Base-by-base conservation (phyloP, 2,888 invertebrate genomes). In the Drosophila nr. medialis region DNA sequence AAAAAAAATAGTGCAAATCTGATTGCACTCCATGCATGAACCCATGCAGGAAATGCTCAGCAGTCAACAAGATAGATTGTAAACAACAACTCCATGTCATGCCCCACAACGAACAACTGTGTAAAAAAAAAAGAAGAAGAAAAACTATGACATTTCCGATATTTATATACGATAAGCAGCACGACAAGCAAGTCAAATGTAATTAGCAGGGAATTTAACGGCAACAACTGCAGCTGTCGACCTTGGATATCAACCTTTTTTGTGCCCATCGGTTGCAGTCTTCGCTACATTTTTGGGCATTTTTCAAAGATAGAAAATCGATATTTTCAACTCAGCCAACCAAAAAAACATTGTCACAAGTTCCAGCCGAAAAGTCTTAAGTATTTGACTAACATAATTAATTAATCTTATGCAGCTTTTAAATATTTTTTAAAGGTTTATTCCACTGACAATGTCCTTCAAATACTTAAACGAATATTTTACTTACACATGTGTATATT, bases 111-210 rank as follows among this genome's bases (percentile, higher is more conserved):
- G 15, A 21, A 40, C 54, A 66, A 13, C 48, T 40, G 15, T 8
- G 24, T 13, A 7, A 21, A 21, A 15, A 21, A 15, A 15, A 24
- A 7, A 29, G 29, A 29, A 24, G 15, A 7, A 15, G 4, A 45
- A 4, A 1, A 29, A 42, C 40, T 13, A 27, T 6, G 11, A 29
- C 10, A 50, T 56, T n/a, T 38, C n/a, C 15, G 24, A 40, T 24
- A 32, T 32, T 15, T 21, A n/a, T 24, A 54, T 38, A 10, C 11
- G 75, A 73, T 62, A 62, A 49, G 42, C 54, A 21, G 40, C 75
- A 54, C 40, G 63, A 27, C 48, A 63, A 36, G 18, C n/a, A 18
- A 50, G 61, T 8, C 2, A 15, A n/a, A 34, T 40, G 1, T 32
- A 59, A 42, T 50, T 40, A 21, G 29, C 4, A 48, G 15, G 24